Evolutionary conservation across 1,140 invertebrate species (phyloP), one percentile per base, ranked within the genome.

Genomic region (Halesus radiatus): DNA sequence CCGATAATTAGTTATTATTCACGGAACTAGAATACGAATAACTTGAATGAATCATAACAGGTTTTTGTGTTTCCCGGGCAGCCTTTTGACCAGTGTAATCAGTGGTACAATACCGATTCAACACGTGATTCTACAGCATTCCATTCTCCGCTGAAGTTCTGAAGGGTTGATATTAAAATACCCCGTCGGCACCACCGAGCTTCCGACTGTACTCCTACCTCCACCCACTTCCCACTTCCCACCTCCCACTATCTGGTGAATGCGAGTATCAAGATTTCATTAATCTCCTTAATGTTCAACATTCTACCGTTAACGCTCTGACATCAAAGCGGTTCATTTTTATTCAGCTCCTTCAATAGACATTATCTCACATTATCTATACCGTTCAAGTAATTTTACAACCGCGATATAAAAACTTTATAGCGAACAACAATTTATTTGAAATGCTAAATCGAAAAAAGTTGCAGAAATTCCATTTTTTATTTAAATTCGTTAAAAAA

Each of bases 271-370:
- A 37, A 37, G 62, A 66, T 66, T 66, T 66, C 62, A 37, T 66
- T 66, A 66, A 66, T 66, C 62, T 66, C 62, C 32, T 66, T 66
- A 66, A 29, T 29, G 62, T 29, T 66, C 58, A 23, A 23, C 58
- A 15, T 23, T 60, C 58, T 23, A 60, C 58, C 58, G 22, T 60
- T 23, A 60, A 60, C 1, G 58, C 58, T 60, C 23, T 20, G 20
- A 60, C 13, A 20, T 60, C n/a, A 56, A 18, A 22, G 58, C 23
- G 23, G 58, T 60, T 60, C 20, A 60, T 60, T 60, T 60, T 22
- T 60, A 60, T 23, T 60, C 58, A 60, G 23, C 22, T 60, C 20
- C 20, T 18, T 45, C 37, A 13, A 45, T 45, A 13, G 37, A 45
- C 37, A 45, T 45, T 45, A 45, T 45, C 37, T 45, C 37, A 10